A percentile compares a stretch with the other conserved stretches of the same genome.
These are phyloP conservation scores for Peromyscus nudipes DNA, from an alignment of 2,797 vertebrate species.

Conservation along the genomic window DNA sequence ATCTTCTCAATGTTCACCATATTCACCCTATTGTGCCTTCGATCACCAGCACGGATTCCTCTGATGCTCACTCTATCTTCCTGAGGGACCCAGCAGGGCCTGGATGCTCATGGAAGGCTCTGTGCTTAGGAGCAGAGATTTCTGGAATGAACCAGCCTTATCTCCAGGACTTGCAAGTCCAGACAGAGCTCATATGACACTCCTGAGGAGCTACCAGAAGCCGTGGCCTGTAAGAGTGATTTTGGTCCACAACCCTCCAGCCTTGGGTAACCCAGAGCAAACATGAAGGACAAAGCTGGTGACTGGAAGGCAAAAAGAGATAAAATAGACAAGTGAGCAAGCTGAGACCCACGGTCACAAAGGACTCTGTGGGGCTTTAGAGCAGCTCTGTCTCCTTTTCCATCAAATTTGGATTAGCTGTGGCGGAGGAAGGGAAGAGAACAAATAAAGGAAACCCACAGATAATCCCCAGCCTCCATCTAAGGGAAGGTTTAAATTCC, in stretches of 20 bases:
- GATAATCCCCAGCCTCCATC: slow-evolving; percentile 65
- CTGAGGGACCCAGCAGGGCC: rapidly evolving
- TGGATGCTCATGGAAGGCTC: not conserved
- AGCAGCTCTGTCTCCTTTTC: slow-evolving; percentile 41
- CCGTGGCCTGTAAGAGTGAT: not conserved
- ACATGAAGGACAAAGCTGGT: not conserved
- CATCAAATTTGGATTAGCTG: slow-evolving; percentile 70
- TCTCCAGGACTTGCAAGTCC: not conserved
- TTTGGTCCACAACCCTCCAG: not conserved
- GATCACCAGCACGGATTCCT: not conserved
- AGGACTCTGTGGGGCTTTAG: not conserved
- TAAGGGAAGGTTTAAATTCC: slow-evolving; percentile 46
- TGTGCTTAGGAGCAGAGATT: not conserved
- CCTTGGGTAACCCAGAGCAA: not conserved
- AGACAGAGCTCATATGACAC: too few relatives aligned
- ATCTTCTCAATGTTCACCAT: not conserved
- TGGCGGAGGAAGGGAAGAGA: slow-evolving; percentile 56
- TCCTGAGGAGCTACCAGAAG: not conserved
- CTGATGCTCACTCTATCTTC: not conserved
- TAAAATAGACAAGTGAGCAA: not conserved
- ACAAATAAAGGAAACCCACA: slow-evolving; percentile 75
- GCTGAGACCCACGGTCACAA: not conserved
- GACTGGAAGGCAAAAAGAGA: not conserved
- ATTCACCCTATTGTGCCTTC: not conserved
- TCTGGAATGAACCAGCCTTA: rapidly evolving